A percentile compares a stretch with the other conserved stretches of the same genome.
Evolutionary conservation across 2,888 invertebrate species (phyloP).

Genomic region (Hemistola chrysoprasaria): DNA sequence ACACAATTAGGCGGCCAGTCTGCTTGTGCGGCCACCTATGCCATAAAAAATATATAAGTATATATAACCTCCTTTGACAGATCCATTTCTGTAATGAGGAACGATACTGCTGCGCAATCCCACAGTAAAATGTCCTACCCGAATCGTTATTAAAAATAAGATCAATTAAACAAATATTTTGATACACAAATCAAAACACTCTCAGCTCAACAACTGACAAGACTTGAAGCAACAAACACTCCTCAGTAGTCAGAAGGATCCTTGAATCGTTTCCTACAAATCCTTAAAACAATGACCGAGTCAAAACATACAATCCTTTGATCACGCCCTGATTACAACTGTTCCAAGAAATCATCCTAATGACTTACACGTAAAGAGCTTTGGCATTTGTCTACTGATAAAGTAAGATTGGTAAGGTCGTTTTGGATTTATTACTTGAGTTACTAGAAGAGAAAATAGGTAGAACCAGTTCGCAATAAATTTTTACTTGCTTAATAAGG

Average conservation of each 20-base stretch:
- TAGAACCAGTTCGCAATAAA: slow-evolving; percentile 5
- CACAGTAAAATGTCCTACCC: too few relatives aligned
- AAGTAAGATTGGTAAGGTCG: slow-evolving; percentile 8
- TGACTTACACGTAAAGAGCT: slow-evolving; percentile 59
- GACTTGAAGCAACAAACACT: slow-evolving; percentile 27
- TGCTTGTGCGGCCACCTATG: too few relatives aligned
- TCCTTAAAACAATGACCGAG: slow-evolving; percentile 30
- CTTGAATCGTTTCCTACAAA: slow-evolving; percentile 22
- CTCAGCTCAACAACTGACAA: slow-evolving; percentile 9
- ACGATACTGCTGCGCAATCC: too few relatives aligned
- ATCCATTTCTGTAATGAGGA: too few relatives aligned
- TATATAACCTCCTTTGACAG: too few relatives aligned
- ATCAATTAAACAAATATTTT: slow-evolving; percentile 1
- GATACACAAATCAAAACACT: slow-evolving; percentile 10
- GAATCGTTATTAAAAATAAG: too few relatives aligned
- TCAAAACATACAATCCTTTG: slow-evolving; percentile 72
- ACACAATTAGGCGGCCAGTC: too few relatives aligned
- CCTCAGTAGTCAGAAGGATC: slow-evolving; percentile 17
- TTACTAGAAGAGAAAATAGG: slow-evolving; percentile 7
- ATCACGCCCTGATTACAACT: slow-evolving; percentile 61
- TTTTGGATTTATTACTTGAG: slow-evolving; percentile 11
- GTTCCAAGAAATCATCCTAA: slow-evolving; percentile 71
- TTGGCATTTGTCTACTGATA: slow-evolving; percentile 19
- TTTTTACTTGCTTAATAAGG: too few relatives aligned
- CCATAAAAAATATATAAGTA: too few relatives aligned